Base-by-base conservation (phyloP, 2,797 vertebrate genomes). In the Anguilla megastoma region DNA sequence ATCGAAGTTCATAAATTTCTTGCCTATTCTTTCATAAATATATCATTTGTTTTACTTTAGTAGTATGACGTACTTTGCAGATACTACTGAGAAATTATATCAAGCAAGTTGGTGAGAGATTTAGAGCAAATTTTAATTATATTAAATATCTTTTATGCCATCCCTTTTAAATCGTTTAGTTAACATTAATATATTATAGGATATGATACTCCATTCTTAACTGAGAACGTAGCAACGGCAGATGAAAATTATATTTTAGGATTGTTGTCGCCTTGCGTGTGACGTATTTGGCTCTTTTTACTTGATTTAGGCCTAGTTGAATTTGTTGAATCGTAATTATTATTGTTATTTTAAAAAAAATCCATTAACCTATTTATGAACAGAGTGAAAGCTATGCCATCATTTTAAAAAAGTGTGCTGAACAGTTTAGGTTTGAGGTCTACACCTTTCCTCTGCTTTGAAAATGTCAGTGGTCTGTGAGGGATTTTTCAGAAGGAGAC, bases 391-490 rank as follows among this genome's bases (percentile, higher is more conserved):
- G n/a, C 24, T 69, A 27, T 69, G 9, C 4, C 6, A n/a, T 69
- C 9, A 63, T 21, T 63, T 36, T 80, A 45, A 80, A 58, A 52
- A 21, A 76, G 83, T 84, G 33, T n/a, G 83, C 84, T 85, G 66
- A 88, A 33, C 45, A 27, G 14, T 27, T 18, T 36, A 33, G 54
- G 36, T 71, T 71, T 41, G 66, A 76, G 69, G 83, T 79, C 85
- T 24, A 56, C 87, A 41, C 66, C 66, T 18, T 84, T 88, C 80
- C 24, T n/a, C 88, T 88, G 76, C 88, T 69, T 85, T 87, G 30
- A 50, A 89, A 89, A 89, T 89, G 86, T 87, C 87, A 86, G 84
- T 88, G 84, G 87, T 86, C 85, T 71, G 74, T 21, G 36, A 87
- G 88, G 86, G 88, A 85, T 89, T 89, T 89, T 87, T 87, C 84